Evolutionary conservation across 2,888 invertebrate genomes (phyloP), one percentile per base, ranked within the genome.

Genomic region (Lasioglossum vierecki): DNA sequence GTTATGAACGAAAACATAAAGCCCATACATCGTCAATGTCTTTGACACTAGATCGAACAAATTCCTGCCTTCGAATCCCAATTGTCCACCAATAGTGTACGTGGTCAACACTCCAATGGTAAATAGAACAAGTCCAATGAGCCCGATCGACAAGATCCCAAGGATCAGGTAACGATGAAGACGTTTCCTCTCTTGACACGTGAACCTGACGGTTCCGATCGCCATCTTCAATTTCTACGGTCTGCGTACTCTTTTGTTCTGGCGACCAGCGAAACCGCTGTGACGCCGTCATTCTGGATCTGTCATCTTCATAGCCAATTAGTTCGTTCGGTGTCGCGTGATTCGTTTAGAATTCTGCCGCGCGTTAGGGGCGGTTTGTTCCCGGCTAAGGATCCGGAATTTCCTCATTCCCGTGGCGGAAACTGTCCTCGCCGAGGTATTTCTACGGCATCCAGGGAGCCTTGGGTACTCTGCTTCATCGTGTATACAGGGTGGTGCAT

Each of bases 341-440:
- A 79, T 84, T 79, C 79, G 84, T 89, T 81, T 66, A 77, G 76
- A 76, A 76, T 79, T 80, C 57, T 70, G 18, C 39, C n/a, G 57
- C 53, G 71, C 39, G 75, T 80, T 70, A 63, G 72, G 72, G 44
- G 44, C 57, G 57, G 57, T 81, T 76, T 70, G 76, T 80, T 82
- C 73, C 80, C 70, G 46, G 76, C 78, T 80, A 82, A 82, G 82
- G 76, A 88, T 75, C 86, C 70, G 86, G 90, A 89, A 90, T 90
- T 89, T 90, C 86, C 86, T 83, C 88, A 79, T 89, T 86, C 78
- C 74, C 63, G 60, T 77, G 78, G 66, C 81, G 88, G 78, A 84
- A 86, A 88, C 90, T 88, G 79, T 90, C 79, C 86, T 74, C 70
- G 83, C 71, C 66, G 71, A 72, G 90, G 86, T 79, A 88, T 90